Conservation (phyloP, 2,888 invertebrate species). For the Odontomyia ornata region DNA sequence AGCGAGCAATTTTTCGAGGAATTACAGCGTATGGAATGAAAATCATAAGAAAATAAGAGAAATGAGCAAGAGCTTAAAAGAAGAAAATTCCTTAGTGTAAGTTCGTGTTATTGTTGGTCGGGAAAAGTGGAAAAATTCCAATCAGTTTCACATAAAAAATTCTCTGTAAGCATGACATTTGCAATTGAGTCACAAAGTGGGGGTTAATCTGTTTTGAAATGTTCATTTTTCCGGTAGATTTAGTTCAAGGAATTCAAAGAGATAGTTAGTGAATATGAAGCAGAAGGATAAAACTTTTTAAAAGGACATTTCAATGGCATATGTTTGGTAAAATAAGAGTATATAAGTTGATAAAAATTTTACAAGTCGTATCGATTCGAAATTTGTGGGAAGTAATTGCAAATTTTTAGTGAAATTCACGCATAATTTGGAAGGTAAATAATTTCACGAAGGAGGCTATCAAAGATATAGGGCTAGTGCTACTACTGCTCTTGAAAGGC, state of each 20-base stretch:
- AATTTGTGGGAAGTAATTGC: too few relatives aligned
- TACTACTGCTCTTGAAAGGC: too few relatives aligned
- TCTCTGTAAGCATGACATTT: conserved; percentile 9
- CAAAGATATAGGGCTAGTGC: too few relatives aligned
- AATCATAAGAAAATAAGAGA: neutral
- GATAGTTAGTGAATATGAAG: neutral
- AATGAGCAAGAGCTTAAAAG: too few relatives aligned
- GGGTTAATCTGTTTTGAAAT: neutral
- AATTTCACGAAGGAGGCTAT: too few relatives aligned
- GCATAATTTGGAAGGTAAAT: too few relatives aligned
- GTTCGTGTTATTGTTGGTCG: neutral
- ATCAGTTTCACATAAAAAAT: conserved; percentile 3
- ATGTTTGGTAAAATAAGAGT: too few relatives aligned
- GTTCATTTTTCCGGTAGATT: neutral
- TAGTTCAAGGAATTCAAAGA: neutral
- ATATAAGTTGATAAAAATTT: too few relatives aligned
- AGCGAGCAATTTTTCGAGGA: neutral
- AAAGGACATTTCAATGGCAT: too few relatives aligned
- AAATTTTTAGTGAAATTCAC: too few relatives aligned
- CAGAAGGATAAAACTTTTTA: neutral
- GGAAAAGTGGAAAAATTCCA: neutral
- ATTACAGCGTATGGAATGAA: neutral
- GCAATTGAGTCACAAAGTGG: neutral
- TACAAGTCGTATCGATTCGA: too few relatives aligned
- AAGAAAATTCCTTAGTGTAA: neutral